Evolutionary conservation across 2,113 vertebrate species (phyloP), one percentile per base, ranked within the genome.

Genomic region (Ceyx cyanopectus): DNA sequence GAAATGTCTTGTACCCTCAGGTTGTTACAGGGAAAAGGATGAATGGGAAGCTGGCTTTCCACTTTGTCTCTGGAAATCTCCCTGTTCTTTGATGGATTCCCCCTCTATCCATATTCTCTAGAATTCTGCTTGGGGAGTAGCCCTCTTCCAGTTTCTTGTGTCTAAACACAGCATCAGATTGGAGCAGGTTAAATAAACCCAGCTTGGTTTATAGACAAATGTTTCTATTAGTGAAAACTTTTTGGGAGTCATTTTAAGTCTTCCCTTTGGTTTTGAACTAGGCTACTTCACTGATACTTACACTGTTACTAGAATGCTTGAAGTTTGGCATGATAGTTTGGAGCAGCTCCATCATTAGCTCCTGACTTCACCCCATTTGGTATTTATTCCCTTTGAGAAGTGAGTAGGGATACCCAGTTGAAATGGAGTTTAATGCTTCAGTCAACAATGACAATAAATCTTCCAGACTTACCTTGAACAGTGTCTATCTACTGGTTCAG

Each of bases 321-420:
- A 68, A 48, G 29, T 68, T 58, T 73, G 74, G 21, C 18, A 13
- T 7, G 18, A 27, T 50, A n/a, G 40, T 43, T 82, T 75, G 57
- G 0, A 1, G 14, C 57, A 60, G 62, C 41, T 89, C 40, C 9
- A 1, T 60, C 57, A 29, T 34, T 63, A 32, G 27, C 12, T 66
- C 30, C 45, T 0, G 0, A 20, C 63, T 74, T 65, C 34, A 30
- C 26, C 37, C 29, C 29, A 11, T 20, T 4, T 27, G 43, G 17
- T 23, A 34, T 65, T 68, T 65, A 10, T 73, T 76, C n/a, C 46
- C 48, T 86, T 63, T 76, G 68, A 62, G 63, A 75, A 48, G 26
- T n/a, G 34, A 69, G 51, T 8, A 41, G 41, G 18, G 57, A 30
- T 24, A 23, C 14, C 17, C 0, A 0, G 29, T 7, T 43, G 12